A percentile compares a stretch with the other conserved stretches of the same genome.
Evolutionary conservation across 2,888 invertebrate genomes (phyloP).

Genomic region (Loripinus fragilis): DNA sequence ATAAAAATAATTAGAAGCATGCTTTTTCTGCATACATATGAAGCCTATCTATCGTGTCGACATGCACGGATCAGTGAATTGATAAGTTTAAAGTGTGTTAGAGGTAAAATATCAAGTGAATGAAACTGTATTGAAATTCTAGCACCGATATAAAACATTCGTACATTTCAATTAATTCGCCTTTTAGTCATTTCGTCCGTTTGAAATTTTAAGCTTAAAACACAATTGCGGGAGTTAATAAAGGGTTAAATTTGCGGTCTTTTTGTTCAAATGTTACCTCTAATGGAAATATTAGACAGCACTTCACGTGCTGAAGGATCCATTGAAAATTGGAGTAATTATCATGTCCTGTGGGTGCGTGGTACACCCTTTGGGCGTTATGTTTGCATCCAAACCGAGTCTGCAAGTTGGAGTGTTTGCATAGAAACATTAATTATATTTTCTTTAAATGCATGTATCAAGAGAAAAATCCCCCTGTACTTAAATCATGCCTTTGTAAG

Average conservation of each 20-base stretch:
- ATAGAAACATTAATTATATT: conserved; percentile 7
- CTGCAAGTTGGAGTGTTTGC: conserved; percentile 4
- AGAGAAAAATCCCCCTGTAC: no score
- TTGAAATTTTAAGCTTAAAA: not conserved
- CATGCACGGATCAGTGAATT: no score
- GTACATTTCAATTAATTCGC: conserved; percentile 2
- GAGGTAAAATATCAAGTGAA: not conserved
- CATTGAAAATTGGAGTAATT: conserved; percentile 10
- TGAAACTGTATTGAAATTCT: conserved; percentile 2
- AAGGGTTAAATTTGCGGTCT: conserved; percentile 20
- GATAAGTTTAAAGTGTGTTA: no score
- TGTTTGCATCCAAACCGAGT: conserved; percentile 1
- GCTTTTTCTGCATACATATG: no score
- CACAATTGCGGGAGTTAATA: not conserved
- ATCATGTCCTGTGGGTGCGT: not conserved
- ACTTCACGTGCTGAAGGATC: conserved; percentile 1
- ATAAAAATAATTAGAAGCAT: no score
- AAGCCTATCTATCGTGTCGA: no score
- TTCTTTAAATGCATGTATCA: no score
- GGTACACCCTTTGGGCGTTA: conserved; percentile 8
- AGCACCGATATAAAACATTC: not conserved
- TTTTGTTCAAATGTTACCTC: not conserved
- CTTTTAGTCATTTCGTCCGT: conserved; percentile 7
- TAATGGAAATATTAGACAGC: conserved; percentile 17
- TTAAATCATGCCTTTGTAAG: no score